Evolutionary conservation across 2,797 vertebrate genomes (phyloP).

Genomic region (Sorex maritimensis): DNA sequence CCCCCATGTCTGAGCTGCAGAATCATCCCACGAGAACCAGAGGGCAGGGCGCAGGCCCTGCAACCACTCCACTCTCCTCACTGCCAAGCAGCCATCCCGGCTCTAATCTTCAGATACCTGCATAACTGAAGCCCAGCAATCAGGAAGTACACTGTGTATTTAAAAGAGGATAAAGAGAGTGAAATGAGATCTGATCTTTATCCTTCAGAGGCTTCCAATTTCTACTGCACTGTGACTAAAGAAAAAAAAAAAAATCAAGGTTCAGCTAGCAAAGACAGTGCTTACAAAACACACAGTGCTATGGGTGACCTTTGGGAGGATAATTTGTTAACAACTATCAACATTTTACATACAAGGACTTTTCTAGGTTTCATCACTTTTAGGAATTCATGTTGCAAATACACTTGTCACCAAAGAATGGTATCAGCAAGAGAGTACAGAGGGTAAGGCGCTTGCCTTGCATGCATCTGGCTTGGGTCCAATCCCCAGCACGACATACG

Average conservation of each 20-base stretch:
- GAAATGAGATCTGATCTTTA: conserved; percentile 25
- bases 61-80: not conserved
- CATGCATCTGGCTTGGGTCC: too few species aligned
- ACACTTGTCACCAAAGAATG: conserved; percentile 33
- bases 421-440: too few species aligned
- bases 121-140: not conserved
- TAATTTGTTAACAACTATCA: conserved; percentile 39
- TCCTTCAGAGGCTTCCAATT: conserved; percentile 31
- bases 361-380: not conserved
- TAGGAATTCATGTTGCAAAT: conserved; percentile 34
- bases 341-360: conserved; percentile 49
- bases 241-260: conserved; percentile 4
- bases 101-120: conserved; percentile 16
- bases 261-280: conserved; percentile 27
- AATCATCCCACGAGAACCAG: not conserved
- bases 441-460: not conserved
- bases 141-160: not conserved
- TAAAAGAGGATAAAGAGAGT: conserved; percentile 35
- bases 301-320: not conserved
- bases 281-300: not conserved
- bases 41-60: not conserved
- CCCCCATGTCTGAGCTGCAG: not conserved
- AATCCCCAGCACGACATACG: too few species aligned
- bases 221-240: conserved; percentile 14
- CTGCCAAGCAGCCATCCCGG: not conserved